Evolutionary conservation across 35 echinoderm and acorn worm species (phyloP).

Genomic region (Ophioderma brevispina): DNA sequence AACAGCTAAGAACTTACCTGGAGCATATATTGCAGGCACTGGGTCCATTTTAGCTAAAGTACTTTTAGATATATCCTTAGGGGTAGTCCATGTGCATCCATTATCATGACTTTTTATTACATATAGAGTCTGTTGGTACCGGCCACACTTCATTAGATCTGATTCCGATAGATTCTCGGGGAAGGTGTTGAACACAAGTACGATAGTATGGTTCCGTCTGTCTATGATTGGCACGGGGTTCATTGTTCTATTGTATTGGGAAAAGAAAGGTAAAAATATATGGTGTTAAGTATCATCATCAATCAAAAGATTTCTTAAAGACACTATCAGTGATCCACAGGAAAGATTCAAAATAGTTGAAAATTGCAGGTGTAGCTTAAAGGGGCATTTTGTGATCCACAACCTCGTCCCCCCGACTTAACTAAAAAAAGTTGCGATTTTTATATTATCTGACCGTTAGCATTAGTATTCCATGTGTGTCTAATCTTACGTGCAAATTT

Average conservation of each 20-base stretch:
- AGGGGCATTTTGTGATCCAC: too few relatives aligned
- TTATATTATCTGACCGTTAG: too few relatives aligned
- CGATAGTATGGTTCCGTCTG: conserved; percentile 40
- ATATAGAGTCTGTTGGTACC: conserved; percentile 56
- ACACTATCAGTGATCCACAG: too few relatives aligned
- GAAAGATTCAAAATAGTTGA: too few relatives aligned
- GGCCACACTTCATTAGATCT: conserved; percentile 61
- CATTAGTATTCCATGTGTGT: too few relatives aligned
- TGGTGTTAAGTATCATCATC: too few relatives aligned
- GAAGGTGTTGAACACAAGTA: conserved; percentile 64
- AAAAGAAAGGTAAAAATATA: too few relatives aligned
- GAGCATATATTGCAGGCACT: conserved; percentile 62
- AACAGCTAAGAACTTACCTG: conserved; percentile 66
- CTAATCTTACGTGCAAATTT: too few relatives aligned
- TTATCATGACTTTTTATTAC: conserved; percentile 72
- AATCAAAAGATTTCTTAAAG: too few relatives aligned
- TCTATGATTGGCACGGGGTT: conserved; percentile 80
- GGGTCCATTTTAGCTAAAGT: conserved; percentile 65
- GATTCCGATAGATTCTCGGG: conserved; percentile 56
- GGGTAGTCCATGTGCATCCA: conserved; percentile 57
- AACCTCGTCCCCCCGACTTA: too few relatives aligned
- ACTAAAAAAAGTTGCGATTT: too few relatives aligned
- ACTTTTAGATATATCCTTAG: conserved; percentile 51
- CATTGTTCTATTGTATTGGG: conserved; percentile 86
- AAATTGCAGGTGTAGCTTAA: too few relatives aligned